Base-by-base conservation (phyloP, 2,797 vertebrate species). In the Diglossa cyanea region DNA sequence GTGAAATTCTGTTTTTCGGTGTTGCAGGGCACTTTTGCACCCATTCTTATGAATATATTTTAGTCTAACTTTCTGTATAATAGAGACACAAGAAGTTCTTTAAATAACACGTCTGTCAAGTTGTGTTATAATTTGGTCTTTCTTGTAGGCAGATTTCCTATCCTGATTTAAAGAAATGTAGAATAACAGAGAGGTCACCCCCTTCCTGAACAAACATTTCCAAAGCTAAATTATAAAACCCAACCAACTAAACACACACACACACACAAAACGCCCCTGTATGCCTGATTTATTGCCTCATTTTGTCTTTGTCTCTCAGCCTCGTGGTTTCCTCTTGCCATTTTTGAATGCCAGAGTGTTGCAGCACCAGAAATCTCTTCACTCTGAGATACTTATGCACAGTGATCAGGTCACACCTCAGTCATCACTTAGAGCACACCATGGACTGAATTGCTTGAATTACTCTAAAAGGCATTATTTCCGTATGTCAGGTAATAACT, bases 211-310 rank as follows among this genome's bases (percentile, higher is more conserved):
- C 19, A 54, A n/a, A 14, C 31, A 57, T 61, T 81, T 76, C 9
- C 11, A 58, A 63, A 89, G 2, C 26, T 71, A 54, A 85, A 48
- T 63, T 67, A 45, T 4, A 75, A 82, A 93, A 33, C 0, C 0
- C 11, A 83, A 47, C 2, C 3, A 77, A 51, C 2, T 67, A 84
- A 67, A 54, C 13, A 40, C 16, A 61, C 30, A 60, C 30, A 60
- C 4, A 42, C 4, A 42, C 3, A 50, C 26, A 71, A 53, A 37
- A 18, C 0, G 0, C 1, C 4, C 1, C 7, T 14, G 1, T 17
- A 33, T 12, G 8, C 18, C n/a, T 84, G 23, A 78, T 90, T 77
- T 93, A 47, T 90, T 65, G 17, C 48, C 26, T 83, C 35, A n/a
- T 77, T 90, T 78, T 10, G 17, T 51, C 35, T 75, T 24, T 7